Base-by-base conservation (phyloP, 2,113 vertebrate species). In the Nothobranchius kuhntae region DNA sequence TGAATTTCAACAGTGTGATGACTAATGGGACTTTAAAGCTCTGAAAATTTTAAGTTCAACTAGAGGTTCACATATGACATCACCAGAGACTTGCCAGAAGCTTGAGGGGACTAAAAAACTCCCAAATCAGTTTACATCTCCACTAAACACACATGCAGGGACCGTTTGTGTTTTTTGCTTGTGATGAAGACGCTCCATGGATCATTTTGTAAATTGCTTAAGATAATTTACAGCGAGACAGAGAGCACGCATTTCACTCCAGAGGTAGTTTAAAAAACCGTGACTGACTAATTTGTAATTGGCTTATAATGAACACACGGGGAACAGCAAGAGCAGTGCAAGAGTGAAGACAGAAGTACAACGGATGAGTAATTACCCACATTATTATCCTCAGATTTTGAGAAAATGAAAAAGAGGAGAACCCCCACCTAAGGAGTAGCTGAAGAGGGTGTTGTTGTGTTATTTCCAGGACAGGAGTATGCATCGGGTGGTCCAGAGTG, bases 401-500 rank as follows among this genome's bases (percentile, higher is more conserved):
- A 72, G 73, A 50, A 66, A 86, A 86, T 65, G 63, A 84, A 44
- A n/a, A 13, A 8, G 50, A 3, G n/a, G 14, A 12, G 30, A 58
- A 62, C 51, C 56, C 58, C 53, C 63, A 59, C 44, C 3, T 9
- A 30, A 53, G 51, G 55, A 45, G 53, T 9, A 17, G 35, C 76
- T 82, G 44, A 77, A 38, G 24, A n/a, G 61, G 40, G 50, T 66
- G 80, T 64, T 74, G 68, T 71, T 73, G 6, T 60, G 61, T 12
- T 45, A 45, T 21, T 77, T 81, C 68, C 88, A 99, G 98, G 92
- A 93, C 58, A 92, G 91, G 80, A 96, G 92, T 54, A 97, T 99
- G 98, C 95, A 93, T 58, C 93, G 94, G 73, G 84, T 94, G 61
- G 87, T 91, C 13, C 93, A 87, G 84, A 73, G 84, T 1, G 77